Conservation (phyloP, 1,140 invertebrate genomes). For the Conopomorpha cramerella region DNA sequence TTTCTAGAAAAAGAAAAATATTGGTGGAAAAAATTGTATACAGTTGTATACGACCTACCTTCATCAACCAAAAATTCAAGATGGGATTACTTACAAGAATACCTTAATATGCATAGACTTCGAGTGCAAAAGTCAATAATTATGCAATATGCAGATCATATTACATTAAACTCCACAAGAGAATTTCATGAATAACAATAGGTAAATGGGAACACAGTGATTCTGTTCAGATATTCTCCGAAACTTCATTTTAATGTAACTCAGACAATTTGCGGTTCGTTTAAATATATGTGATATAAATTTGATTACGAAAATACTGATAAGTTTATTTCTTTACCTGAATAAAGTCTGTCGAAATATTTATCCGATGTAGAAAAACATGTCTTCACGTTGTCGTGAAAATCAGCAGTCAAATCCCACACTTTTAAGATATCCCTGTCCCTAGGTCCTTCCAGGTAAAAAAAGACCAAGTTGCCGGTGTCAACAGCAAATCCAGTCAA, state of each 20-base stretch:
- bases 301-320: no score
- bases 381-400: constrained; percentile 20
- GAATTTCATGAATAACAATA: no score
- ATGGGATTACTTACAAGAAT: no score
- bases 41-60: no score
- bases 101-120: no score
- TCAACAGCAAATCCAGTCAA: constrained; percentile 40
- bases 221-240: no score
- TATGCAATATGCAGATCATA: no score
- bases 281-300: background rate
- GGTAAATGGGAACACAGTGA: no score
- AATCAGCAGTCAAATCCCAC: constrained; percentile 27
- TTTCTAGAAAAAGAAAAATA: constrained; percentile 8
- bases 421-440: constrained; percentile 27
- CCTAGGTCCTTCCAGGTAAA: constrained; percentile 33
- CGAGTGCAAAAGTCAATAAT: no score
- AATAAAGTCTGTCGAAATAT: constrained; percentile 29
- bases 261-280: background rate
- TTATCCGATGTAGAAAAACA: constrained; percentile 27
- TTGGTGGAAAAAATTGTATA: background rate
- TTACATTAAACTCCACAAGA: no score
- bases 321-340: no score
- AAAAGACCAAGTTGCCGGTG: constrained; percentile 18
- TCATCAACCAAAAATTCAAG: no score
- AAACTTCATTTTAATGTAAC: constrained; percentile 1